Conservation (phyloP, 2,888 invertebrate species). For the Willowsia nigromaculata region DNA sequence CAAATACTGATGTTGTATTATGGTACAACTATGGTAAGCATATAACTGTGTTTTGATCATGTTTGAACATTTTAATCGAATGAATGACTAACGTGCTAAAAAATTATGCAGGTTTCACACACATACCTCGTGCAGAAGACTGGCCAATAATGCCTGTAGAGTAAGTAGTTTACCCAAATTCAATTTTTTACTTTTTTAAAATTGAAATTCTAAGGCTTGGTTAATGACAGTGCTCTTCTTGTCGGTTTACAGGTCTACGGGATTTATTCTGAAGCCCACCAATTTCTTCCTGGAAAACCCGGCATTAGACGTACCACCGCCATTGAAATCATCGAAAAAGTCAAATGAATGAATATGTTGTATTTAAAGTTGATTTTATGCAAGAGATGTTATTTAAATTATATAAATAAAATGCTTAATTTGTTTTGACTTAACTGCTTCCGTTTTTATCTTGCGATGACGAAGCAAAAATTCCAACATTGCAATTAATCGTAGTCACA, state of each 20-base stretch:
- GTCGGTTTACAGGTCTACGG: conserved; percentile 15
- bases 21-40: conserved; percentile 51
- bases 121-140: conserved; percentile 61
- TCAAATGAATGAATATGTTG: background rate
- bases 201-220: too few species aligned
- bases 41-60: background rate
- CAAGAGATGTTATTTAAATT: too few species aligned
- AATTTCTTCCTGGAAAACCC: conserved; percentile 63
- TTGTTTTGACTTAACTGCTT: too few species aligned
- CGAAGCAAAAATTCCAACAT: too few species aligned
- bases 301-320: conserved; percentile 54
- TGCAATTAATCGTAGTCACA: too few species aligned
- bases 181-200: too few species aligned
- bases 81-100: too few species aligned
- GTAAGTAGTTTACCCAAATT: background rate
- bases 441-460: too few species aligned
- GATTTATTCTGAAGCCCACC: conserved; percentile 40
- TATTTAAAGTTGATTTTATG: background rate
- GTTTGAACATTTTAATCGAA: background rate
- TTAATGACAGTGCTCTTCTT: background rate
- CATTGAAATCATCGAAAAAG: background rate
- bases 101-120: conserved; percentile 48
- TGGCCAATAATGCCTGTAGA: conserved; percentile 72
- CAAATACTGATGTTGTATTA: conserved; percentile 47
- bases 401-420: too few species aligned